Evolutionary conservation across 1,140 invertebrate genomes (phyloP).

Genomic region (Meteorus sp.): DNA sequence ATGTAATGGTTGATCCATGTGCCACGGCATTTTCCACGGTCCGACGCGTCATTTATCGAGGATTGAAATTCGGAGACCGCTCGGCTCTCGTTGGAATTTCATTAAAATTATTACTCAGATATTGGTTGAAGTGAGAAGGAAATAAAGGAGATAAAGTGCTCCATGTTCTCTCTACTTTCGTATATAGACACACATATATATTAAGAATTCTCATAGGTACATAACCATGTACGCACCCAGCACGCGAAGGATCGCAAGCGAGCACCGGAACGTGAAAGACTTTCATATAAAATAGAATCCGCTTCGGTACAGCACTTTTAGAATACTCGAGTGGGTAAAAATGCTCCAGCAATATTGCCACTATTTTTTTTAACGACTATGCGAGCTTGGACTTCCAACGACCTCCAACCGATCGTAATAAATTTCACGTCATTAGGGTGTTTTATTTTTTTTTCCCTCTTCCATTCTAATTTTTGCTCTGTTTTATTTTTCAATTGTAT

Average conservation of each 20-base stretch:
- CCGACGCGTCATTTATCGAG: slow-evolving; percentile 30
- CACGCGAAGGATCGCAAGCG: slow-evolving; percentile 10
- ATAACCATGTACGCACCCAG: too few species aligned
- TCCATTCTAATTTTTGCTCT: neutral
- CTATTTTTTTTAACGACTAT: slow-evolving; percentile 10
- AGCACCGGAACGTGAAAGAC: slow-evolving; percentile 31
- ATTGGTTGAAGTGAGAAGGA: slow-evolving; percentile 37
- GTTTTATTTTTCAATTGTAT: neutral
- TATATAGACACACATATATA: neutral
- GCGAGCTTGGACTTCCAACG: neutral
- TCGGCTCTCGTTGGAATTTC: slow-evolving; percentile 40
- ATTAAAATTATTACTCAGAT: slow-evolving; percentile 50
- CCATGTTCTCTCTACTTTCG: neutral
- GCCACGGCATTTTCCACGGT: slow-evolving; percentile 8
- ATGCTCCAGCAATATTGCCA: slow-evolving; percentile 3
- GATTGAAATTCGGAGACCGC: slow-evolving; percentile 43
- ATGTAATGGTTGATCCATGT: too few species aligned
- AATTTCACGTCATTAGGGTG: slow-evolving; percentile 2
- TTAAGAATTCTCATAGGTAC: too few species aligned
- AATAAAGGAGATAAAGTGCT: slow-evolving; percentile 27
- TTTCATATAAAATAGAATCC: slow-evolving; percentile 14
- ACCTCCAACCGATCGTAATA: neutral
- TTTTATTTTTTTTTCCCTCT: too few species aligned
- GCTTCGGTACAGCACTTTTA: slow-evolving; percentile 4
- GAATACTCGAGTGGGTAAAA: slow-evolving; percentile 17